Conservation (phyloP, 2,113 vertebrate species). For the Strix uralensis region DNA sequence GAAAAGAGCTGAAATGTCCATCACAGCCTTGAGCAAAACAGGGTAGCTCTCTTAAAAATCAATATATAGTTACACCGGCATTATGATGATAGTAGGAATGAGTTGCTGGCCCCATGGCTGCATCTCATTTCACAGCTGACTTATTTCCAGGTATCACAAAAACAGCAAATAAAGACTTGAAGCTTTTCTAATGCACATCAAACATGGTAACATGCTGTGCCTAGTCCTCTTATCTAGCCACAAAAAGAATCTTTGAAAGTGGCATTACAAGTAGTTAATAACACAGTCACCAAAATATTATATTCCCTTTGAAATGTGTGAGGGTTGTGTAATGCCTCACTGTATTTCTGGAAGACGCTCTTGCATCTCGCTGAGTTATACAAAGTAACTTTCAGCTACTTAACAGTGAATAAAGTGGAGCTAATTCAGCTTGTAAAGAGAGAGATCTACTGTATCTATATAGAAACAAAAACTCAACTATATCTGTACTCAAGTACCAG, state of each 20-base stretch:
- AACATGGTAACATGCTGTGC: fast-evolving
- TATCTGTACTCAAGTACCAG: background rate
- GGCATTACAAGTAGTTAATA: background rate
- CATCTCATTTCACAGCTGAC: background rate
- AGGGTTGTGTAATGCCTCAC: background rate
- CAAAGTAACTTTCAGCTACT: background rate
- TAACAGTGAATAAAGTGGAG: background rate
- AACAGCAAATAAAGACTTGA: background rate
- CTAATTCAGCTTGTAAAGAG: background rate
- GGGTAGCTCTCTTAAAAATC: background rate
- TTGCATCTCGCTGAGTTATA: background rate
- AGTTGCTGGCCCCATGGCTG: background rate
- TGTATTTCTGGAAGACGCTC: background rate
- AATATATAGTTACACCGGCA: background rate
- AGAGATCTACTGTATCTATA: background rate
- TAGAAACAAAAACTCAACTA: background rate
- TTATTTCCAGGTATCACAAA: background rate
- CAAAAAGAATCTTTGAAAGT: background rate
- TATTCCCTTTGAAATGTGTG: background rate
- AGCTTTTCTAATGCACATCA: background rate
- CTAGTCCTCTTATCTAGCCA: background rate
- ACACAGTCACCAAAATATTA: background rate
- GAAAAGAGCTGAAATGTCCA: background rate
- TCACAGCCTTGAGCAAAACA: background rate
- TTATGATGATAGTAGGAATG: background rate